phyloP scores from a whole-genome alignment of 53 echinoderm and acorn worm species.

The Zoroaster sp. region DNA sequence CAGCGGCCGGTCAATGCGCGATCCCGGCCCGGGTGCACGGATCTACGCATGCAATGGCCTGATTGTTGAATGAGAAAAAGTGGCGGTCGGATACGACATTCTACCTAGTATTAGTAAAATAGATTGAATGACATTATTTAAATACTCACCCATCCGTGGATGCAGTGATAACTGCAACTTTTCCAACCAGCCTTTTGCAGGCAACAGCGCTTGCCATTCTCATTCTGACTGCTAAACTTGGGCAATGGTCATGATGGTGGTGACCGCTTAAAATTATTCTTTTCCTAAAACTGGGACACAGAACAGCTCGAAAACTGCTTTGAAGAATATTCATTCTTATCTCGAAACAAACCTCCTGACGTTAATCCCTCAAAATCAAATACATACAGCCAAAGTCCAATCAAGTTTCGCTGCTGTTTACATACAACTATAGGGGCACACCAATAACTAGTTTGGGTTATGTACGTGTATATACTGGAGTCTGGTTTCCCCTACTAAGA shows the following conservation, averaged over 20 bases:
- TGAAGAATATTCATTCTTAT: neutral
- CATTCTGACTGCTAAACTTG: slow-evolving; percentile 1
- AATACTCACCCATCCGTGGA: slow-evolving; percentile 85
- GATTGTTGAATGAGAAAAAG: no score
- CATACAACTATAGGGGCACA: no score
- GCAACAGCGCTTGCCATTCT: slow-evolving; percentile 63
- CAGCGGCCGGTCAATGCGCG: no score
- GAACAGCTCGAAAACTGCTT: neutral
- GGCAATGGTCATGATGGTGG: neutral
- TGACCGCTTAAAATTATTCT: neutral
- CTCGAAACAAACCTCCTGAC: neutral
- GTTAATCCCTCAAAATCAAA: neutral
- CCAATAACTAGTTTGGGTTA: no score
- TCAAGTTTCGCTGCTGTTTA: no score
- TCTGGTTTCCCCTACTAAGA: no score
- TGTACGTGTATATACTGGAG: no score
- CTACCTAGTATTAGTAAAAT: no score
- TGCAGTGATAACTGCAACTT: slow-evolving; percentile 93
- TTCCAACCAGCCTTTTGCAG: slow-evolving; percentile 77
- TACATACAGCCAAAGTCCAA: neutral
- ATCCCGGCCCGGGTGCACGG: no score
- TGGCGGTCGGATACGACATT: no score
- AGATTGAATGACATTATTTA: neutral
- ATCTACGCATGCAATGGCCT: no score
- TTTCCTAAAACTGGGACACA: neutral